phyloP scores from a whole-genome alignment of 2,113 vertebrate genomes.

The Coregonus clupeaformis region DNA sequence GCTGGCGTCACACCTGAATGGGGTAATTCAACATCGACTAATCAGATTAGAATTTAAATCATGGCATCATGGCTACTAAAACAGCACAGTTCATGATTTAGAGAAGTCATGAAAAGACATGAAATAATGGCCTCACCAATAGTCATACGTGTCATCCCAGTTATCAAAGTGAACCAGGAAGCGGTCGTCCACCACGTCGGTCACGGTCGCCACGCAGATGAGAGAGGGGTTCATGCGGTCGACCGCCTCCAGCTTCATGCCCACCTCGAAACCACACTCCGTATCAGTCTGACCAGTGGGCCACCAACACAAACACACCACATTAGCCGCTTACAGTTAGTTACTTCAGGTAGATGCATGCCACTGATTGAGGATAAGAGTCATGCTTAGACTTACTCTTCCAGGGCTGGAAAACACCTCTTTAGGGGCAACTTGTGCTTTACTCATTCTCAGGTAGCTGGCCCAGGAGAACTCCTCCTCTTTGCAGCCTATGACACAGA shows the following conservation, averaged over 20 bases:
- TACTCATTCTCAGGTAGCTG: constrained; percentile 90
- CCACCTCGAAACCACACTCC: constrained; percentile 85
- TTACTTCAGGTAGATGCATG: neutral
- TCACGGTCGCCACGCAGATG: constrained; percentile 95
- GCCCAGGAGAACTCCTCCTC: constrained; percentile 97
- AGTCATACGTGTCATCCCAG: constrained; percentile 98
- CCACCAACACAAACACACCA: neutral
- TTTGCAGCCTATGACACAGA: constrained; percentile 84
- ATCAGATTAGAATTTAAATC: neutral
- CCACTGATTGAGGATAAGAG: neutral
- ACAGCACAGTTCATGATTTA: neutral
- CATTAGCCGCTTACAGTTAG: neutral
- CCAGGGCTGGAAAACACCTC: constrained; percentile 86
- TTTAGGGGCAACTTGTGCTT: constrained; percentile 91
- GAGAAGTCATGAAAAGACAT: neutral
- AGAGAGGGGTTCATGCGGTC: constrained; percentile 98
- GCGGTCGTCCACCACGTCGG: constrained; percentile 86
- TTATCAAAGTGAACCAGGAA: constrained; percentile 99
- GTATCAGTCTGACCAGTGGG: constrained; percentile 70
- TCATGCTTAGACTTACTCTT: constrained; percentile 74
- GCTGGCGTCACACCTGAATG: constrained; percentile 90
- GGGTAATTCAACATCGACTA: neutral
- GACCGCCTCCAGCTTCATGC: constrained; percentile 96
- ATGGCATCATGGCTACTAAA: neutral
- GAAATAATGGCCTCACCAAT: constrained; percentile 91